Evolutionary conservation across 2,888 invertebrate genomes (phyloP).

Genomic region (Hololepta plana): DNA sequence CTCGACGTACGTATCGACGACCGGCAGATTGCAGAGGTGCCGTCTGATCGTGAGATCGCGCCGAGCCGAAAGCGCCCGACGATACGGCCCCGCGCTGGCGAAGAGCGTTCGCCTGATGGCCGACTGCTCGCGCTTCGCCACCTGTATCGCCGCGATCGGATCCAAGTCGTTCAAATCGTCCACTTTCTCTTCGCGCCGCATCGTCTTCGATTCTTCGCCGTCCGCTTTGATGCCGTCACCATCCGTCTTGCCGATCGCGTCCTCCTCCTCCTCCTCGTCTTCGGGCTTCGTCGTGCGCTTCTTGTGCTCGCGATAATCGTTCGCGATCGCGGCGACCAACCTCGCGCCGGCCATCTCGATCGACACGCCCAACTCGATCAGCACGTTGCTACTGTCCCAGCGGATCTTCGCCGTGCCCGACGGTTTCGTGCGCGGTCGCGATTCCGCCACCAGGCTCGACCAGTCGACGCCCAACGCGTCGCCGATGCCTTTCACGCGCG

Average conservation of each 20-base stretch:
- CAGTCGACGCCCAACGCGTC: conserved; percentile 93
- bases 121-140: conserved; percentile 38
- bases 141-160: conserved; percentile 41
- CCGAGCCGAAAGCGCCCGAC: conserved; percentile 62
- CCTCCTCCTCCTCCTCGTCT: conserved; percentile 13
- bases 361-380: conserved; percentile 58
- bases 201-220: conserved; percentile 16
- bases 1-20: conserved; percentile 33
- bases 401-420: conserved; percentile 45
- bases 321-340: conserved; percentile 30
- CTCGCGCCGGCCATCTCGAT: conserved; percentile 56
- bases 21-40: conserved; percentile 49
- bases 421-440: conserved; percentile 34
- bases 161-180: conserved; percentile 5
- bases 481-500: conserved; percentile 54
- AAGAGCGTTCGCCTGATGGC: conserved; percentile 43
- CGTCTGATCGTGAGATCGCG: conserved; percentile 57
- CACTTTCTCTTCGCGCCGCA: conserved; percentile 2
- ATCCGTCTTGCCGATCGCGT: conserved; percentile 9
- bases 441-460: conserved; percentile 75
- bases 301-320: conserved; percentile 23
- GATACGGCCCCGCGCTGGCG: conserved; percentile 52
- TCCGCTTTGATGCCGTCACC: conserved; percentile 7
- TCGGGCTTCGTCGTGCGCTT: conserved; percentile 16
- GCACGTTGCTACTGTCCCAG: conserved; percentile 65